phyloP scores from a whole-genome alignment of 2,113 vertebrate species.

The Dendropsophus ebraccatus region DNA sequence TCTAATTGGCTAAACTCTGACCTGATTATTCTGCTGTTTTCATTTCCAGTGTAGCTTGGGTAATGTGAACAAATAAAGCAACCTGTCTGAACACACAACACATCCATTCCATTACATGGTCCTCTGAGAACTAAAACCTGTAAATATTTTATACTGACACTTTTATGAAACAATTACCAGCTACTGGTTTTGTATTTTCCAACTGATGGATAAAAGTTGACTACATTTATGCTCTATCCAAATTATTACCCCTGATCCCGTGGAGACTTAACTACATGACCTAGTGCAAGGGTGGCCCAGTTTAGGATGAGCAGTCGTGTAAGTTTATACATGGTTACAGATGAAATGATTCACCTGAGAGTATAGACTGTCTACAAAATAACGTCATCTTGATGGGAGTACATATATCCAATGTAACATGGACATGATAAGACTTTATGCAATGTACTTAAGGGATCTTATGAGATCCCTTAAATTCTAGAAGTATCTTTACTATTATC shows the following conservation, averaged over 20 bases:
- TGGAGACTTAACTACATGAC: not conserved
- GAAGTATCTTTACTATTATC: not conserved
- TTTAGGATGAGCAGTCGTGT: not conserved
- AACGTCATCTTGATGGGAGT: not conserved
- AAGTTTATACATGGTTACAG: not conserved
- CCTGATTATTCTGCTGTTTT: not conserved
- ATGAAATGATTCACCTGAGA: not conserved
- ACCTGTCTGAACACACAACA: not conserved
- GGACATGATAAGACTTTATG: not conserved
- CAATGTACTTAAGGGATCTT: not conserved
- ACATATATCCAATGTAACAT: not conserved
- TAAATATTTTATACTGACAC: constrained; percentile 29
- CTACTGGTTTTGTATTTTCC: not conserved
- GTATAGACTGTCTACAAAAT: not conserved
- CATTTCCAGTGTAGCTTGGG: not conserved
- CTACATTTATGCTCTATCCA: not conserved
- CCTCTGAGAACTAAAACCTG: not conserved
- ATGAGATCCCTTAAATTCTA: not conserved
- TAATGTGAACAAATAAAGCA: constrained; percentile 13
- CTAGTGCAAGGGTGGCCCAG: not conserved
- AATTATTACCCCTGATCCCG: not conserved
- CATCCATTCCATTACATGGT: constrained; percentile 14
- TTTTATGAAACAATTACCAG: constrained; percentile 10
- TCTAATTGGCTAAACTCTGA: not conserved
- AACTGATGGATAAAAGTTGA: not conserved